These are phyloP conservation scores for Diorhabda elongata DNA, from an alignment of 1,140 invertebrate genomes.

Conservation along the genomic window DNA sequence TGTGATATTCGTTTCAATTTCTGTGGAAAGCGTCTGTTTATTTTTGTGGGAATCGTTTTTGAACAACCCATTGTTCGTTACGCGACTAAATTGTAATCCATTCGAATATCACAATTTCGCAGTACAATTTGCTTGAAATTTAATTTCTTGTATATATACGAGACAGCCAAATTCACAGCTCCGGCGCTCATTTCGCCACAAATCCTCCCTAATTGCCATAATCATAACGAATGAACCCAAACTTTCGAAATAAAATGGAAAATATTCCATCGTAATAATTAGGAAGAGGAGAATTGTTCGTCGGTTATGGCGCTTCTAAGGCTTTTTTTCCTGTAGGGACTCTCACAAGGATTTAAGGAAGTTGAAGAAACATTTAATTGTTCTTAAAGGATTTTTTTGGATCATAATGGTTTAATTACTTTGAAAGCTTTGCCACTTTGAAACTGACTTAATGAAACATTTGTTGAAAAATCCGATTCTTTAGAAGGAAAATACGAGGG, in stretches of 20 bases:
- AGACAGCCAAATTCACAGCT: neutral
- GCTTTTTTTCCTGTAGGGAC: neutral
- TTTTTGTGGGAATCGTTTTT: neutral
- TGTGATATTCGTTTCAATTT: neutral
- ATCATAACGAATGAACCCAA: slow-evolving; percentile 2
- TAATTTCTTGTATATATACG: neutral
- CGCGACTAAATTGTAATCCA: neutral
- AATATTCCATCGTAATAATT: slow-evolving; percentile 1
- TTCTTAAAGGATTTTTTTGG: slow-evolving; percentile 1
- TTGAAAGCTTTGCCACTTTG: neutral
- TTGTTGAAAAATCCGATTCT: too few species aligned
- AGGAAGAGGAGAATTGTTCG: neutral
- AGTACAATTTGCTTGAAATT: slow-evolving; percentile 3
- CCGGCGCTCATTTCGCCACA: neutral
- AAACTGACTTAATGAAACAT: too few species aligned
- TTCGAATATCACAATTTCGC: neutral
- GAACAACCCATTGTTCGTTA: neutral
- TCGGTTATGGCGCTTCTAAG: neutral
- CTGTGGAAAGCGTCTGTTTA: neutral
- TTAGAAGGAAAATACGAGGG: too few species aligned
- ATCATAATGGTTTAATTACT: neutral
- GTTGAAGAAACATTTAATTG: slow-evolving; percentile 1
- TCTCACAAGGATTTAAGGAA: neutral
- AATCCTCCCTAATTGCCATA: neutral
- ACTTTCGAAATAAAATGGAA: neutral